Base-by-base conservation (phyloP, 2,797 vertebrate genomes). In the Erpetoichthys calabaricus region DNA sequence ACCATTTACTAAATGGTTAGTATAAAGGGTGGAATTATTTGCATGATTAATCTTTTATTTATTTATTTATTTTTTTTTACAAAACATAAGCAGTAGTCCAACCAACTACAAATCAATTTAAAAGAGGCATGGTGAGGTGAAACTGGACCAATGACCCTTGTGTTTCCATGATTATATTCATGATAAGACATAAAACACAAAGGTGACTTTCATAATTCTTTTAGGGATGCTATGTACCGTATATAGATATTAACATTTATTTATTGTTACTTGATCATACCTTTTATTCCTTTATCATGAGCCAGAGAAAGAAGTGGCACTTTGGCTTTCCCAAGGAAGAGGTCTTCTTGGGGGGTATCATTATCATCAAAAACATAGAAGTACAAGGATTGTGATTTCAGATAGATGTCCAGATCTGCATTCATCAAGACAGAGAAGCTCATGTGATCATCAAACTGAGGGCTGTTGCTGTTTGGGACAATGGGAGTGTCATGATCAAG, bases 351-450 rank as follows among this genome's bases (percentile, higher is more conserved):
- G 65, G 77, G 73, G 5, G 75, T 69, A 69, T 92, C 89, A 58
- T 62, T 76, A 67, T 84, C 81, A 75, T 97, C 88, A 56, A 96
- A 92, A 47, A 92, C 86, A 45, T 92, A 95, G 60, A 94, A 70
- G 56, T 59, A 68, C 57, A 96, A 76, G 42, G 60, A 62, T 66
- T 88, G 77, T 1, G 83, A 72, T 67, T 73, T 86, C 59, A 97
- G 78, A 69, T 92, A 89, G 43, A 5, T 71, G 72, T 95, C 85
- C 65, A 94, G 77, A 7, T 81, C 78, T 8, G 53, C 53, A 25
- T 76, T 88, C 84, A 89, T 82, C 41, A 58, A 63, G 53, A 94
- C 71, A 0, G 83, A 74, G 76, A 87, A 94, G 64, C 71, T 75
- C 76, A 71, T 73, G 47, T 78, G 65, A 70, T 94, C 81, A 3